These are phyloP conservation scores for Coccyzus lansbergi DNA, from an alignment of 2,797 vertebrate genomes.

Conservation along the genomic window DNA sequence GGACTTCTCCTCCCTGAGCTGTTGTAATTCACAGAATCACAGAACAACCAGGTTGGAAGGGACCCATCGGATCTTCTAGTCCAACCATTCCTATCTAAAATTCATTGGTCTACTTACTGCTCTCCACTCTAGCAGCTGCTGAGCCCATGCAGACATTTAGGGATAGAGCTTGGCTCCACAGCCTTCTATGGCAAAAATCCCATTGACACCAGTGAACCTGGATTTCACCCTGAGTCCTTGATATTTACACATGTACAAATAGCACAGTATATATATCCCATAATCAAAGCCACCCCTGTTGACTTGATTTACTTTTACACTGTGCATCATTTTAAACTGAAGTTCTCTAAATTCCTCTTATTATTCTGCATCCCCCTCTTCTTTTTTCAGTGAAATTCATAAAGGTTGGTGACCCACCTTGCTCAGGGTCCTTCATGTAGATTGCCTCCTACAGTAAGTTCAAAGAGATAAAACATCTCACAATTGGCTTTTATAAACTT, in stretches of 20 bases:
- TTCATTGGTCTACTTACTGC: not conserved
- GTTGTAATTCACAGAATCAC: not conserved
- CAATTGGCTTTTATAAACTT: not conserved
- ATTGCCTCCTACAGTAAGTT: not conserved
- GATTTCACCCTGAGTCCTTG: not conserved
- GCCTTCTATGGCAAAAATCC: not conserved
- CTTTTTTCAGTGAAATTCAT: not conserved
- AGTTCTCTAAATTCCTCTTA: not conserved
- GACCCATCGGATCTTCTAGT: no score
- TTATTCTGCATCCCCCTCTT: not conserved
- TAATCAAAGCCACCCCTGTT: not conserved
- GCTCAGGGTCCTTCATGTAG: not conserved
- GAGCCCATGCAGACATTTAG: not conserved
- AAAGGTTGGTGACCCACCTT: not conserved
- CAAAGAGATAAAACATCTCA: not conserved
- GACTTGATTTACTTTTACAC: not conserved
- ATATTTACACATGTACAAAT: not conserved
- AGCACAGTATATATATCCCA: not conserved
- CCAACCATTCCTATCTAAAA: no score
- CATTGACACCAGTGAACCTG: not conserved
- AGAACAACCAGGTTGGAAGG: no score
- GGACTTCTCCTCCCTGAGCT: not conserved
- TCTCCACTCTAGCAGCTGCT: not conserved
- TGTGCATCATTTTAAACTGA: not conserved
- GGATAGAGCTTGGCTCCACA: not conserved